Evolutionary conservation across 2,888 invertebrate genomes (phyloP), one percentile per base, ranked within the genome.

Genomic region (Chymomyza amoena): DNA sequence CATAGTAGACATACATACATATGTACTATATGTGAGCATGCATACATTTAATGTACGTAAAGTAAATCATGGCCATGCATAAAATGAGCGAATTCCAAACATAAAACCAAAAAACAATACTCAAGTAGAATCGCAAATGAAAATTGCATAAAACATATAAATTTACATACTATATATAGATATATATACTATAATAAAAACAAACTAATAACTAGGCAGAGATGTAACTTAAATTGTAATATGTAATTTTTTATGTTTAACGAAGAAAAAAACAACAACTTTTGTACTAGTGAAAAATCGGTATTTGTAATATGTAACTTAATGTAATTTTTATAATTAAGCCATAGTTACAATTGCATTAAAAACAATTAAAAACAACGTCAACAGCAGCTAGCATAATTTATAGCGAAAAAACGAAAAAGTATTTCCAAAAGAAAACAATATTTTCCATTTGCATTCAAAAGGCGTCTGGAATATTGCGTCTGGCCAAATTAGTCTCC

Each of bases 51-150:
- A 68, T 79, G 86, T 85, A 78, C n/a, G n/a, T n/a, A 81, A 84
- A 78, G 84, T 77, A 82, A 76, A 79, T 80, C 81, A 84, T 80
- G 81, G 81, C 84, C 80, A 84, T 84, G 82, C 84, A 80, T 84
- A 87, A 82, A 84, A 87, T 84, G 84, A 87, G 87, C 76, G 84
- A 76, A 84, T 84, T 87, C 87, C 84, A 82, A 84, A 84, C 77
- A 63, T 13, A 69, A 83, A 84, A 79, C 78, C 77, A 84, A 87
- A 84, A 78, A 75, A 28, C 39, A 63, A 81, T 86, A 83, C 80
- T 86, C 73, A 86, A 86, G 76, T 80, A 77, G 81, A 71, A 74
- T 69, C 61, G 74, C 71, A 25, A 75, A 72, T 67, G 72, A 69
- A 56, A 67, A 78, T 69, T 78, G 79, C 79, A 79, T 83, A 61